phyloP scores from a whole-genome alignment of 2,797 vertebrate species.

The Propithecus deckenii region DNA sequence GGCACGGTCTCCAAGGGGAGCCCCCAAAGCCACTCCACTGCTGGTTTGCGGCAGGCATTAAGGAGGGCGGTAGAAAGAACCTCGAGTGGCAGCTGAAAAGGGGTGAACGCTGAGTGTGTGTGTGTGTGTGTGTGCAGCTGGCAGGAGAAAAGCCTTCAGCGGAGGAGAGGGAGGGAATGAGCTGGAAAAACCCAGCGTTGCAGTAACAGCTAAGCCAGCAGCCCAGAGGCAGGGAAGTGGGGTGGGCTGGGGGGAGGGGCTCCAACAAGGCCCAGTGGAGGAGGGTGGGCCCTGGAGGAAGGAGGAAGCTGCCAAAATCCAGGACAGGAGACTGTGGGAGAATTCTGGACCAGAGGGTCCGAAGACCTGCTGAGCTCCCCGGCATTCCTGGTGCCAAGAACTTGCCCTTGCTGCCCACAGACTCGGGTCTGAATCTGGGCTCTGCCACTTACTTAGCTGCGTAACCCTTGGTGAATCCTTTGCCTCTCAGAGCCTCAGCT shows the following conservation, averaged over 20 bases:
- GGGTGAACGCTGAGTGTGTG: neutral
- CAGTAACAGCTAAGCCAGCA: neutral
- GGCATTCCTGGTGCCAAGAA: fast-evolving
- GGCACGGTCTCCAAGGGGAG: neutral
- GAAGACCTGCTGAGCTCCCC: fast-evolving
- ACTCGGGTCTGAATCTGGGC: neutral
- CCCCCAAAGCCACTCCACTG: neutral
- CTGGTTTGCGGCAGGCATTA: neutral
- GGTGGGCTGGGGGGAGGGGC: neutral
- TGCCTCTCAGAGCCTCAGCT: neutral
- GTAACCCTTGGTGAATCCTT: neutral
- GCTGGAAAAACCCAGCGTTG: neutral
- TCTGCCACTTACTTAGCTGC: neutral
- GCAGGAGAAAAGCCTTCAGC: neutral
- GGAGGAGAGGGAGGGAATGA: neutral
- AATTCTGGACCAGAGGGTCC: neutral
- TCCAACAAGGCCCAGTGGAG: neutral
- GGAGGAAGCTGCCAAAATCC: neutral
- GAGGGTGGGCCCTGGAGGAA: too few species aligned
- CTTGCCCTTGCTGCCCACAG: neutral
- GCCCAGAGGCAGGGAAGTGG: neutral
- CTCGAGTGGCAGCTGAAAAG: neutral
- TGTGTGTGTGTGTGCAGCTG: neutral
- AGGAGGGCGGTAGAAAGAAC: neutral
- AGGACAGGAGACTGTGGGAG: neutral